A percentile compares a stretch with the other conserved stretches of the same genome.
Conservation (phyloP, 2,888 invertebrate genomes). For the Lasiommata megera region DNA sequence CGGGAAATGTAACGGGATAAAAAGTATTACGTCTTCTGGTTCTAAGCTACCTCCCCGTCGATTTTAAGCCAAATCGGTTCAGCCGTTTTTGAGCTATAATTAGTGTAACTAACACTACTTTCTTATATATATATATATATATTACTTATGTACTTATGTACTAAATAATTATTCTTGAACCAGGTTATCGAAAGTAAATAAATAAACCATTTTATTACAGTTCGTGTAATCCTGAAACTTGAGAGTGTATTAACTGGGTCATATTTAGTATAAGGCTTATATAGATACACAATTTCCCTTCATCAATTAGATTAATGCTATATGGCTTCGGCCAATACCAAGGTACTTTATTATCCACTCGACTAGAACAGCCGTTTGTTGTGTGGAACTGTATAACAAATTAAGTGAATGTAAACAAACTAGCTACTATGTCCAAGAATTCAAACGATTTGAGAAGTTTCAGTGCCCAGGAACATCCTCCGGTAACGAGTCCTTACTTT, state of each 20-base stretch:
- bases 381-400: constrained; percentile 18
- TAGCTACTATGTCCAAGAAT: constrained; percentile 26
- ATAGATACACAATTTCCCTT: constrained; percentile 43
- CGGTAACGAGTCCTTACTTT: constrained; percentile 43
- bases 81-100: too few relatives aligned
- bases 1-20: too few relatives aligned
- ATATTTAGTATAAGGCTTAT: constrained; percentile 29
- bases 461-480: constrained; percentile 47
- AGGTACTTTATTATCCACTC: constrained; percentile 49
- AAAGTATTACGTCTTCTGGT: too few relatives aligned
- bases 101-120: too few relatives aligned
- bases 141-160: too few relatives aligned
- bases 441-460: constrained; percentile 34
- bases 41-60: too few relatives aligned
- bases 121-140: too few relatives aligned
- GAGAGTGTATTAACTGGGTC: constrained; percentile 12
- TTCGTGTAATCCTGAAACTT: constrained; percentile 5
- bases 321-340: constrained; percentile 64
- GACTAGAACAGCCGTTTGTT: constrained; percentile 44
- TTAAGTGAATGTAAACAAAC: constrained; percentile 23
- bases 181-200: too few relatives aligned
- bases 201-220: background rate
- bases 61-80: too few relatives aligned
- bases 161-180: too few relatives aligned
- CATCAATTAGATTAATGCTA: constrained; percentile 73